Evolutionary conservation across 2,888 invertebrate genomes (phyloP).

Genomic region (Meganola albula): DNA sequence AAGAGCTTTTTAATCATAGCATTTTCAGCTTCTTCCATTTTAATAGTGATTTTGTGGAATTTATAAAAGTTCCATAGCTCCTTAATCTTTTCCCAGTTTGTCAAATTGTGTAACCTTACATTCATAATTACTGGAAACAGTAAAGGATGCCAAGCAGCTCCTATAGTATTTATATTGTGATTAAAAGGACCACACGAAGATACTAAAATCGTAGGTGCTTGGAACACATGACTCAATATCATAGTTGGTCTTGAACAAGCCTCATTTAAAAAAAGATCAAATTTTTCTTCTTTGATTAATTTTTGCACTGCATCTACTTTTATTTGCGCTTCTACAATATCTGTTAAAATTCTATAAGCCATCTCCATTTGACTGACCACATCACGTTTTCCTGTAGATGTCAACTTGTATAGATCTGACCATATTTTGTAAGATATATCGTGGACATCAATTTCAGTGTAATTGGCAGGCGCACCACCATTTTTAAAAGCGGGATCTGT

Average conservation of each 20-base stretch:
- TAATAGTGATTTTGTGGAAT: slow-evolving; percentile 9
- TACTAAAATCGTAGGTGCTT: slow-evolving; percentile 33
- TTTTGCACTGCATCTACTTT: slow-evolving; percentile 21
- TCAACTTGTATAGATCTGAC: slow-evolving; percentile 1
- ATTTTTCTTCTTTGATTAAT: slow-evolving; percentile 26
- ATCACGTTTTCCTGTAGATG: slow-evolving; percentile 13
- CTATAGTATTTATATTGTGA: slow-evolving; percentile 22
- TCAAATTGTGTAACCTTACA: slow-evolving; percentile 28
- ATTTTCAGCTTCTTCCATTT: slow-evolving; percentile 19
- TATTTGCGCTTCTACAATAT: slow-evolving; percentile 20
- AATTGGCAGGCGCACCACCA: slow-evolving; percentile 31
- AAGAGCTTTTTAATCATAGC: slow-evolving; percentile 22
- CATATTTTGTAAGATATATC: slow-evolving; percentile 32
- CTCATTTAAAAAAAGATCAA: slow-evolving; percentile 37
- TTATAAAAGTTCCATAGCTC: slow-evolving; percentile 20
- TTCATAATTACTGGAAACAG: slow-evolving; percentile 28
- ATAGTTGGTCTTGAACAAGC: slow-evolving; percentile 20
- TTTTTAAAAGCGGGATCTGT: slow-evolving; percentile 34
- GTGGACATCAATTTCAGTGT: slow-evolving; percentile 48
- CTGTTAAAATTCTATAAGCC: slow-evolving; percentile 10
- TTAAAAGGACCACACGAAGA: slow-evolving; percentile 31
- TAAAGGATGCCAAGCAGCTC: slow-evolving; percentile 33
- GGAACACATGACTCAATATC: slow-evolving; percentile 19
- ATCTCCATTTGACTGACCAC: slow-evolving; percentile 11
- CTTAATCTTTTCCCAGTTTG: slow-evolving; percentile 33